These are phyloP conservation scores for Hypotaenidia okinawae DNA, from an alignment of 2,797 vertebrate species.

Conservation along the genomic window DNA sequence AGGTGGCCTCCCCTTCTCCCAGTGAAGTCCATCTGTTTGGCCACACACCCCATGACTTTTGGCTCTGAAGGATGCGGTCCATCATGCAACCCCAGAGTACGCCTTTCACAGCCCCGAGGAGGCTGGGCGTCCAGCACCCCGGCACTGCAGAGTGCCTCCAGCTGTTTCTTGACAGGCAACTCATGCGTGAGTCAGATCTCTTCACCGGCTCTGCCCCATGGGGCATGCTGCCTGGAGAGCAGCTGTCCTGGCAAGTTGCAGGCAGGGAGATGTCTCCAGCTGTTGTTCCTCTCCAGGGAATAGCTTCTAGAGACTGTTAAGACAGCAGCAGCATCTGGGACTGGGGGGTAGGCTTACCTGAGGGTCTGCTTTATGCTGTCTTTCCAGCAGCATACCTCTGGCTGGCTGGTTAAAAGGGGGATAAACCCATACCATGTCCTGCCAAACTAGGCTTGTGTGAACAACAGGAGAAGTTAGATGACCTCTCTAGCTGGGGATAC, in stretches of 20 bases:
- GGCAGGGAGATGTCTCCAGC: not conserved
- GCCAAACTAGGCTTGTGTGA: not conserved
- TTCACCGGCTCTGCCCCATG: accelerated
- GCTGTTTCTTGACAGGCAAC: not conserved
- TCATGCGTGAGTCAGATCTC: not conserved
- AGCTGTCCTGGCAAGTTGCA: accelerated
- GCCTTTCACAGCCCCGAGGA: not conserved
- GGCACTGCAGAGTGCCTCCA: not conserved
- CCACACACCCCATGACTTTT: not conserved
- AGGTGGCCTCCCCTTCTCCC: slow-evolving; percentile 4
- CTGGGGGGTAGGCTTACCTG: not conserved
- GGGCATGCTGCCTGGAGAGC: not conserved
- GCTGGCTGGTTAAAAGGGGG: not conserved
- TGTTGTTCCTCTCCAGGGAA: not conserved
- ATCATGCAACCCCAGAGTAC: not conserved
- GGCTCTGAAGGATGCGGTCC: not conserved
- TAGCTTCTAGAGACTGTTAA: not conserved
- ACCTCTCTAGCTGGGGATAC: not conserved
- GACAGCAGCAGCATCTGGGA: accelerated
- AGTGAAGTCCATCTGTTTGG: slow-evolving; percentile 57
- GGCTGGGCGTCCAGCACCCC: not conserved
- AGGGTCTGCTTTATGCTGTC: not conserved
- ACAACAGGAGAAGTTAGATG: not conserved
- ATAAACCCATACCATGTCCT: not conserved
- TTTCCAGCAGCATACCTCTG: not conserved